Percentiles rank a stretch among this genome's conserved stretches.
Evolutionary conservation across 1,140 invertebrate species (phyloP).

Genomic region (Drosophila bipectinata): DNA sequence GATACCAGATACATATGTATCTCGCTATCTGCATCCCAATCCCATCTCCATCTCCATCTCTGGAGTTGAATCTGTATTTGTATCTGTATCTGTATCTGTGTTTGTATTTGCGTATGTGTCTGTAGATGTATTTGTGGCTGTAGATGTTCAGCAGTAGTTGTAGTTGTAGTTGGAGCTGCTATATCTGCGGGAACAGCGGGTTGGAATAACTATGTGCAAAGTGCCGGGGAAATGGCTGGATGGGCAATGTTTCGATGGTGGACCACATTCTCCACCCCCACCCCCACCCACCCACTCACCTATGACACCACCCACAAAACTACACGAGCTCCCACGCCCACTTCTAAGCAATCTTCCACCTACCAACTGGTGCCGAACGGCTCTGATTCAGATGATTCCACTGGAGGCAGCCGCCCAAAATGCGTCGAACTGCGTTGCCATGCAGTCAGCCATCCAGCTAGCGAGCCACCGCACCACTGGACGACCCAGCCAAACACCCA

Average conservation of each 20-base stretch:
- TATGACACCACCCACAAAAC: neutral
- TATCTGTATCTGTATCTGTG: slow-evolving; percentile 31
- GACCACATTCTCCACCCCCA: slow-evolving; percentile 3
- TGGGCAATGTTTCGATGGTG: slow-evolving; percentile 43
- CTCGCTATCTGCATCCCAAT: slow-evolving; percentile 30
- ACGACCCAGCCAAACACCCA: neutral
- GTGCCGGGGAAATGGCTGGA: slow-evolving; percentile 42
- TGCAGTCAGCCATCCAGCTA: slow-evolving; percentile 27
- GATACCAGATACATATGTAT: slow-evolving; percentile 37
- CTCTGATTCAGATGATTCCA: slow-evolving; percentile 34
- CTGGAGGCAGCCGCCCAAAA: slow-evolving; percentile 40
- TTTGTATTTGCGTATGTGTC: slow-evolving; percentile 11
- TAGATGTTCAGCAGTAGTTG: slow-evolving; percentile 9
- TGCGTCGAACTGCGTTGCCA: slow-evolving; percentile 48
- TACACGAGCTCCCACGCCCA: neutral
- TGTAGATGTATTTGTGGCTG: neutral
- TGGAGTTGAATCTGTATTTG: slow-evolving; percentile 24
- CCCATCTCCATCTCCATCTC: slow-evolving; percentile 21
- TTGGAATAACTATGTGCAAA: slow-evolving; percentile 62
- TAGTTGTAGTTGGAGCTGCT: slow-evolving; percentile 22
- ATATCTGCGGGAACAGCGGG: slow-evolving; percentile 24
- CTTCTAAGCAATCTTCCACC: slow-evolving; percentile 23
- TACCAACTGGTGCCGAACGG: slow-evolving; percentile 36
- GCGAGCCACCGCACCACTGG: slow-evolving; percentile 29
- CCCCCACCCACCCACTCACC: neutral